These are phyloP conservation scores for Tenebrosternarchus preto DNA, from an alignment of 2,113 vertebrate genomes.

Conservation along the genomic window DNA sequence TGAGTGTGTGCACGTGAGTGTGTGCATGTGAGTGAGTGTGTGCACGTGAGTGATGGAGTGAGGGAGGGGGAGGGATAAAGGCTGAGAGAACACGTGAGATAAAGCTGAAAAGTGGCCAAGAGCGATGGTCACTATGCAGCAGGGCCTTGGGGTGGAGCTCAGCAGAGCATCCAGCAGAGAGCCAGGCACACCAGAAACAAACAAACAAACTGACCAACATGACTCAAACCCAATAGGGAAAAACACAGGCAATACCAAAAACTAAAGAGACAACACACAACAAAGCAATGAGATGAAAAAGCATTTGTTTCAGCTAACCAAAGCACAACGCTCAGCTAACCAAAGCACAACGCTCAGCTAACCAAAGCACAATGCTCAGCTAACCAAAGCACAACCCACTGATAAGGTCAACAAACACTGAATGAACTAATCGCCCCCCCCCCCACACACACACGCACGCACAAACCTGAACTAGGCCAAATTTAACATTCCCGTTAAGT, in stretches of 20 bases:
- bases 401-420: neutral
- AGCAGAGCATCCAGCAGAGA: constrained; percentile 32
- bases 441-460: too few relatives aligned
- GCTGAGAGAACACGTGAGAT: constrained; percentile 60
- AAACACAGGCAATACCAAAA: constrained; percentile 49
- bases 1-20: constrained; percentile 50
- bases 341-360: constrained; percentile 52
- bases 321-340: constrained; percentile 54
- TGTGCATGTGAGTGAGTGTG: constrained; percentile 25
- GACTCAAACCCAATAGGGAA: constrained; percentile 32
- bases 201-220: constrained; percentile 42
- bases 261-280: constrained; percentile 51
- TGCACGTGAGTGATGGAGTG: constrained; percentile 22
- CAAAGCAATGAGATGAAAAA: constrained; percentile 49
- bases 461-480: neutral
- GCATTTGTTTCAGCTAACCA: constrained; percentile 62
- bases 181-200: constrained; percentile 61
- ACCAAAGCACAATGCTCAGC: constrained; percentile 54
- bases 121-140: constrained; percentile 25
- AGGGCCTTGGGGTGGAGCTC: neutral
- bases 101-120: constrained; percentile 47
- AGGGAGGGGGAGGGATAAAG: constrained; percentile 19
- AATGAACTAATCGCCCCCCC: neutral
- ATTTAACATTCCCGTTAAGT: neutral
- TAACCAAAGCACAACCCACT: constrained; percentile 31